phyloP scores from a whole-genome alignment of 2,888 invertebrate genomes.

The Chrysotoxum bicinctum region DNA sequence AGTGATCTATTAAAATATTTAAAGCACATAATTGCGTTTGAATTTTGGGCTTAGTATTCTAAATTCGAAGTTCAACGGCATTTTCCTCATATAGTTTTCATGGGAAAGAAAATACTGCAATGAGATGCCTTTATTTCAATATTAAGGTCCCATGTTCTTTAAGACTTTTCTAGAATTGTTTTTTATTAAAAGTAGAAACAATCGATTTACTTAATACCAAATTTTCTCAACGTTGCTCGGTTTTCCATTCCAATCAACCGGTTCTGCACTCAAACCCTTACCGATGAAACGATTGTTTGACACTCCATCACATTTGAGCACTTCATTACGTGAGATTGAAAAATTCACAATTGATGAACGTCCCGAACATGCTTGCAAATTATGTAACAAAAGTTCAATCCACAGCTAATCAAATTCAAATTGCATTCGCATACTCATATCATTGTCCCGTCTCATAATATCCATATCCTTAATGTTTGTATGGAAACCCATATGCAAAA shows the following conservation, averaged over 20 bases:
- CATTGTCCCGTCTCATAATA: slow-evolving; percentile 32
- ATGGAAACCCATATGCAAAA: slow-evolving; percentile 24
- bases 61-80: too few species aligned
- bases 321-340: slow-evolving; percentile 14
- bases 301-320: slow-evolving; percentile 4
- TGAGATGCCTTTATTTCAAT: too few species aligned
- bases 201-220: too few species aligned
- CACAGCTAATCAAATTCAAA: slow-evolving; percentile 64
- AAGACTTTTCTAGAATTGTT: too few species aligned
- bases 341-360: slow-evolving; percentile 45
- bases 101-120: too few species aligned
- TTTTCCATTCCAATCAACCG: neutral
- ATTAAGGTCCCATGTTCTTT: too few species aligned
- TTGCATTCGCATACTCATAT: slow-evolving; percentile 27
- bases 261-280: neutral
- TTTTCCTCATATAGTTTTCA: too few species aligned
- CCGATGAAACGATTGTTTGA: neutral
- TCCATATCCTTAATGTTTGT: slow-evolving; percentile 9
- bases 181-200: too few species aligned
- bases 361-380: slow-evolving; percentile 14
- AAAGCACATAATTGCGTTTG: too few species aligned
- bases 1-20: too few species aligned
- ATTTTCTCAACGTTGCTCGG: neutral
- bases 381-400: neutral
- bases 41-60: too few species aligned